Conservation (phyloP, 2,113 vertebrate species). For the Psophia crepitans region DNA sequence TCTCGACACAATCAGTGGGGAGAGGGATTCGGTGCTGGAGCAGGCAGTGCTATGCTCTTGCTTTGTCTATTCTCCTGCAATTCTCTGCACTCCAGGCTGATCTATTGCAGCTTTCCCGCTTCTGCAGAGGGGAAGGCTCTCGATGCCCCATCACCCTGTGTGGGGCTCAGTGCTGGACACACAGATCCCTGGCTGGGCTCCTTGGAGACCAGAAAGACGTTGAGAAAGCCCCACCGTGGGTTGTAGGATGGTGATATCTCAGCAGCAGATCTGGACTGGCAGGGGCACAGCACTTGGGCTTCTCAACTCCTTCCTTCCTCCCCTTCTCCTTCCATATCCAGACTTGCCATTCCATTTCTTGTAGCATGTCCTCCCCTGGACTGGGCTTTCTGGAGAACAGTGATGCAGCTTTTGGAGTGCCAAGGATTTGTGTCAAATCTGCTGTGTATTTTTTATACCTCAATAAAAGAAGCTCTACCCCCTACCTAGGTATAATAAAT, state of each 20-base stretch:
- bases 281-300: neutral
- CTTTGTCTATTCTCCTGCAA: neutral
- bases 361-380: neutral
- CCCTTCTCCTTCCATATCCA: neutral
- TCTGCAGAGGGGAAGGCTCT: neutral
- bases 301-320: neutral
- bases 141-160: rapidly evolving
- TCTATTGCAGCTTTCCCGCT: neutral
- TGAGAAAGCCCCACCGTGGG: neutral
- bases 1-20: neutral
- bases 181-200: neutral
- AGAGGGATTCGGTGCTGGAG: neutral
- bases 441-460: neutral
- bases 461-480: neutral
- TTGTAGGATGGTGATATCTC: neutral
- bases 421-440: neutral
- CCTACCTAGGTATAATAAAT: neutral
- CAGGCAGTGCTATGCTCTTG: neutral
- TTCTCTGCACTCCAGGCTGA: neutral
- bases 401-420: neutral
- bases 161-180: neutral
- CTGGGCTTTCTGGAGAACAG: neutral
- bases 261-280: neutral
- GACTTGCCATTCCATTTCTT: neutral
- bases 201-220: rapidly evolving